Evolutionary conservation across 2,888 invertebrate genomes (phyloP), one percentile per base, ranked within the genome.

Genomic region (Drosophila planitibia): DNA sequence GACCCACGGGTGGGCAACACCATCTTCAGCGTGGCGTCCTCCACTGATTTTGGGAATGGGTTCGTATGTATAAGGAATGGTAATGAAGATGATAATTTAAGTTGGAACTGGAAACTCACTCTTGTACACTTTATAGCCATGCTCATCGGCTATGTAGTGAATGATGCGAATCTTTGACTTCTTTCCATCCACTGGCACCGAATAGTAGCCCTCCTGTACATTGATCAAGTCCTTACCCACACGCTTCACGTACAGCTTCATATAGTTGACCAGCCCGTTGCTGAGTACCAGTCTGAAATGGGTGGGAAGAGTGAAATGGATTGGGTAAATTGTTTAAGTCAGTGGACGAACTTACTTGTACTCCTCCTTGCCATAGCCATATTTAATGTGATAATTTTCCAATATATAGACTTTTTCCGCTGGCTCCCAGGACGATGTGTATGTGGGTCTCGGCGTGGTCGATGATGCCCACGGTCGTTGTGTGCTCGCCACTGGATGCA

Each of bases 141-240:
- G 82, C 74, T 86, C 85, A 61, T 92, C 92, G 55, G 92, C 91
- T n/a, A 83, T 83, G 62, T 90, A 92, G 74, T 86, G 83, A 30
- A 85, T 76, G 19, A 91, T 92, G 55, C 85, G 82, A 52, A 82
- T 83, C 57, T 78, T 71, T 14, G 75, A 67, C 4, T 10, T 57
- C 1, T 66, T 58, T 1, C 91, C 83, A 0, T 81, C 66, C 5
- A 89, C 61, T 5, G 92, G 92, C 58, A 91, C 70, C 0, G 92
- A 90, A 14, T 87, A 82, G 58, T 89, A 92, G 6, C 92, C 92
- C 64, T 89, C 82, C 68, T 92, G 92, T 30, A 92, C 90, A 64
- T 88, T 88, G 58, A 86, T 75, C 60, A 65, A 53, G 22, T 75
- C 70, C 22, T 84, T 83, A 5, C 76, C 74, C 30, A 87, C 75